Conservation (phyloP, 2,797 vertebrate genomes). For the Pterois miles region DNA sequence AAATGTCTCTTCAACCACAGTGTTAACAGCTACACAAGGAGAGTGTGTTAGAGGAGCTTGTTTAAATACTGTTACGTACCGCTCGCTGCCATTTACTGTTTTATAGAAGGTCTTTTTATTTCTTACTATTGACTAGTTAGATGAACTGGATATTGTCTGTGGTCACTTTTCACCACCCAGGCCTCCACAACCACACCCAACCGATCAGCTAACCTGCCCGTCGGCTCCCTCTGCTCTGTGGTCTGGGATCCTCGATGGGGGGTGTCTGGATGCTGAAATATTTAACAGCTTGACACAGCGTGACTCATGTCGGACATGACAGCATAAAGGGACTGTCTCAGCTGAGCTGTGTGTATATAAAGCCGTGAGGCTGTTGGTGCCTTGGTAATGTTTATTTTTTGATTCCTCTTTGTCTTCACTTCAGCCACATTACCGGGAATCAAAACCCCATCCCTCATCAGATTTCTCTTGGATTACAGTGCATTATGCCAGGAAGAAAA, state of each 20-base stretch:
- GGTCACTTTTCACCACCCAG: not conserved
- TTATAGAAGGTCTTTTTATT: not conserved
- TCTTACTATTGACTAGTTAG: not conserved
- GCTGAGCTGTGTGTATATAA: not conserved
- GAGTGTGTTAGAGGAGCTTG: not conserved
- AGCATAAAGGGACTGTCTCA: conserved; percentile 14
- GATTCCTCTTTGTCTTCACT: conserved; percentile 23
- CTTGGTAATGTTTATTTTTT: conserved; percentile 22
- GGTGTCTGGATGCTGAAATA: conserved; percentile 58
- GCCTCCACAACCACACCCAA: not conserved
- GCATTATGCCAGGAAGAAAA: conserved; percentile 28
- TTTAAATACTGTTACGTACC: not conserved
- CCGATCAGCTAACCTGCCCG: conserved; percentile 12
- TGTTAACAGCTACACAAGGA: conserved; percentile 14
- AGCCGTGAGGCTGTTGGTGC: conserved; percentile 1
- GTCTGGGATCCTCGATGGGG: conserved; percentile 32
- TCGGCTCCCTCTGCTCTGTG: conserved; percentile 26
- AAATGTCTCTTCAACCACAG: conserved; percentile 22
- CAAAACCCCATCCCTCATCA: conserved; percentile 33
- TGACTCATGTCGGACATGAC: conserved; percentile 51
- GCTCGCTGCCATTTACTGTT: not conserved
- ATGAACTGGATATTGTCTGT: conserved; percentile 8
- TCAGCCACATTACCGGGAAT: conserved; percentile 44
- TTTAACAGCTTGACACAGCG: conserved; percentile 54
- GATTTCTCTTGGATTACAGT: conserved; percentile 18